Base-by-base conservation (phyloP, 2,113 vertebrate genomes). In the Rhinoptilus africanus region DNA sequence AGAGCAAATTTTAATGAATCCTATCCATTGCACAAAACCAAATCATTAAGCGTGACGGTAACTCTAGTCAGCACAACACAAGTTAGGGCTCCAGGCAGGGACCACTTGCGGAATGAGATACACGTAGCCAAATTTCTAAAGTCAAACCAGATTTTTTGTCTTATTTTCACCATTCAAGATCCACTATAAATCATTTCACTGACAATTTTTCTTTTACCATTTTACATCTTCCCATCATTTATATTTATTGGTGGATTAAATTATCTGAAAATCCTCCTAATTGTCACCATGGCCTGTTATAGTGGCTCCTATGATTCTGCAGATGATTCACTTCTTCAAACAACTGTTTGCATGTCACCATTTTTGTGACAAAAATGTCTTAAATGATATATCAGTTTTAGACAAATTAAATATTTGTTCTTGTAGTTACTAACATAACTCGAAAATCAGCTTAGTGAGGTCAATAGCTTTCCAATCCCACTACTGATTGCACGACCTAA, bases 31-130 rank as follows among this genome's bases (percentile, higher is more conserved):
- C 16, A 37, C 35, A 57, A 75, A 82, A 54, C 14, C 53, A 73
- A 57, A 16, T 1, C 0, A 0, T 72, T 43, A 37, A 64, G 15
- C 0, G 1, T 60, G 54, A 51, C 0, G 0, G 13, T 54, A 67
- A 41, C 15, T 79, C 5, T 9, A 74, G 22, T 35, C 26, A 57
- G 14, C 24, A 69, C 8, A 34, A 30, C 0, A 3, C 10, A 88
- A 88, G 21, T 3, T 78, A 60, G 17, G 23, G 27, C 10, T 92
- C 21, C 35, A n/a, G n/a, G 16, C 34, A 92, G 62, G 76, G 54
- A 68, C 12, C 0, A 0, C 12, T 71, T 68, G 12, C 3, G 3
- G 66, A 83, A 86, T 21, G 10, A 88, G 18, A 48, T 26, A 32
- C 3, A 37, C 0, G 0, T 12, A 93, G 19, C 17, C 10, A 37